Evolutionary conservation across 2,113 vertebrate species (phyloP).

Genomic region (Brachyhypopomus occidentalis): DNA sequence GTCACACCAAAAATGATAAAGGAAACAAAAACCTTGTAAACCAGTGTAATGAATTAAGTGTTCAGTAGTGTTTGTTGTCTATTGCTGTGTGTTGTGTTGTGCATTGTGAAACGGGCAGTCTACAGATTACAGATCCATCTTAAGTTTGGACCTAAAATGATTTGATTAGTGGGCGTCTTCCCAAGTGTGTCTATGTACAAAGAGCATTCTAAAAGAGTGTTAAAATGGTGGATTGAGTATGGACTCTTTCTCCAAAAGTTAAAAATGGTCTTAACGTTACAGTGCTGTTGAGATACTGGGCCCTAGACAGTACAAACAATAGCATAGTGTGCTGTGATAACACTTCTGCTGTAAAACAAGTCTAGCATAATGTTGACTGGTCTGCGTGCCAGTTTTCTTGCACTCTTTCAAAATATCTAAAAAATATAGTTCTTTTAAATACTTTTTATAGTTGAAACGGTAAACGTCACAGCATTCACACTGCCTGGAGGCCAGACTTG

Average conservation of each 20-base stretch:
- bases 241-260: background rate
- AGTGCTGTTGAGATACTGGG: background rate
- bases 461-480: background rate
- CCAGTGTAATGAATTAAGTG: too few relatives aligned
- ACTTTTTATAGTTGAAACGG: constrained; percentile 7
- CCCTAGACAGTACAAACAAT: background rate
- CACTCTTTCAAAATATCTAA: constrained; percentile 37
- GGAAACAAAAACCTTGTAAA: too few relatives aligned
- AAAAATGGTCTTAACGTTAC: background rate
- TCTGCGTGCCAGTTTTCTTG: constrained; percentile 7
- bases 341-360: constrained; percentile 22
- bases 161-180: background rate
- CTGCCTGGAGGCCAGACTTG: background rate
- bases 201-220: background rate
- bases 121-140: background rate
- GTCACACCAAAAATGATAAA: too few relatives aligned
- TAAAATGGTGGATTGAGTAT: background rate
- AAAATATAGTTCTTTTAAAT: constrained; percentile 39
- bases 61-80: background rate
- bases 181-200: background rate
- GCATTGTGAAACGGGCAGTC: constrained; percentile 17
- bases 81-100: constrained; percentile 8
- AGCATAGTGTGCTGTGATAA: background rate
- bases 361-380: background rate
- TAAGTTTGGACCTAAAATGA: background rate